A percentile compares a stretch with the other conserved stretches of the same genome.
Conservation (phyloP, 1,140 invertebrate species). For the Cotesia chilonis region DNA sequence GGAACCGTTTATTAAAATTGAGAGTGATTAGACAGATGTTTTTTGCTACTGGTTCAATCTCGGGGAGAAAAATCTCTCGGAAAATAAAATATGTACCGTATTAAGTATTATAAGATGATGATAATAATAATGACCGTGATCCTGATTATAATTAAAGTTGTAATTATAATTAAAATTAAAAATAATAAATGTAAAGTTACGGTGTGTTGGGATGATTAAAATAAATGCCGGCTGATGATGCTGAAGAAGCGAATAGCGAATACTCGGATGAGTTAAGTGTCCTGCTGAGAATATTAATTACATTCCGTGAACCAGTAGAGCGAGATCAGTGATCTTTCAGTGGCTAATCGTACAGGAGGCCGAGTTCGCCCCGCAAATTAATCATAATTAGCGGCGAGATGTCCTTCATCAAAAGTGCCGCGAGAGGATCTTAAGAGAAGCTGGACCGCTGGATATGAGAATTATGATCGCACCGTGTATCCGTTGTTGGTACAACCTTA, state of each 20-base stretch:
- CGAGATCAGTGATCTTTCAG: not conserved
- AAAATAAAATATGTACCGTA: too few relatives aligned
- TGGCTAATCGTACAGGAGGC: slow-evolving; percentile 15
- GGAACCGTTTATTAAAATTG: too few relatives aligned
- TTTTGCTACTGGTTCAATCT: too few relatives aligned
- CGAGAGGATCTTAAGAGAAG: not conserved
- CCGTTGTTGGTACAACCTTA: not conserved
- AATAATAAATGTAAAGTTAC: too few relatives aligned
- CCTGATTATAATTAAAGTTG: too few relatives aligned
- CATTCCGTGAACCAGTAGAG: not conserved
- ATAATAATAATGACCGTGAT: too few relatives aligned
- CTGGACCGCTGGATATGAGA: not conserved
- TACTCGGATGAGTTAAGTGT: slow-evolving; percentile 16
- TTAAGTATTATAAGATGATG: too few relatives aligned
- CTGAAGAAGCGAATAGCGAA: slow-evolving; percentile 3
- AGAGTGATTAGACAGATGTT: too few relatives aligned
- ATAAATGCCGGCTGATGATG: not conserved
- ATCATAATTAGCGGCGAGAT: slow-evolving; percentile 39
- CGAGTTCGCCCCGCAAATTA: slow-evolving; percentile 33
- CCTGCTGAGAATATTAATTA: slow-evolving; percentile 46
- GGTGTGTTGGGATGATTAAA: not conserved
- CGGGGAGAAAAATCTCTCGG: too few relatives aligned
- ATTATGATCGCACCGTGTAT: not conserved
- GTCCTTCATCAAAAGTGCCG: slow-evolving; percentile 27
- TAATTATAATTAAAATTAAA: too few relatives aligned